phyloP scores from a whole-genome alignment of 2,797 vertebrate genomes.

The Psittacula derbiana region DNA sequence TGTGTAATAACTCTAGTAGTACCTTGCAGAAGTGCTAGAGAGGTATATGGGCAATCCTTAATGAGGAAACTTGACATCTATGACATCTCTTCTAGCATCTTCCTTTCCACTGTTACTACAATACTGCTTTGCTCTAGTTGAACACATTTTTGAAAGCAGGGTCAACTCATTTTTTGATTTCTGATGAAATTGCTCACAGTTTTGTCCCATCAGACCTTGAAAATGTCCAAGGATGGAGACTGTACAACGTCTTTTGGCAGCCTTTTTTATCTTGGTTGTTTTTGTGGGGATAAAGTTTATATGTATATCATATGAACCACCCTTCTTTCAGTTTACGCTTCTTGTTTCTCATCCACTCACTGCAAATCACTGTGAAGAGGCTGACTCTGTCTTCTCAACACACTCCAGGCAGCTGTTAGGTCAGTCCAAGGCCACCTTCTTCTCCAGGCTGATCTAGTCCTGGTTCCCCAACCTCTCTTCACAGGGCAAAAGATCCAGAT shows the following conservation, averaged over 20 bases:
- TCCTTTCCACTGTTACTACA: background rate
- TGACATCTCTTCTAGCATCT: background rate
- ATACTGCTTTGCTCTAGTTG: background rate
- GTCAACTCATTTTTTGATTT: background rate
- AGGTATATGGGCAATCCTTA: background rate
- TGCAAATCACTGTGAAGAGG: background rate
- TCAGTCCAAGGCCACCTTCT: background rate
- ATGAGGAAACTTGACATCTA: fast-evolving
- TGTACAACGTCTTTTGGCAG: background rate
- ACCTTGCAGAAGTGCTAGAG: background rate
- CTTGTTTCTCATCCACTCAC: background rate
- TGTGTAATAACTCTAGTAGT: background rate
- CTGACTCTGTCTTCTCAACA: background rate
- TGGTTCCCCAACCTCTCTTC: background rate
- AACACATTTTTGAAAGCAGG: background rate
- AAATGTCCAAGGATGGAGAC: background rate
- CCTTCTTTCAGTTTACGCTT: background rate
- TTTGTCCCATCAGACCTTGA: background rate
- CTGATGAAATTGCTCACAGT: background rate
- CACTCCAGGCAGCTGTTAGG: background rate
- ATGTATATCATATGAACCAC: background rate
- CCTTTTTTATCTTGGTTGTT: background rate
- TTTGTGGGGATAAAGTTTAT: background rate
- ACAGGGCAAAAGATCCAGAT: background rate
- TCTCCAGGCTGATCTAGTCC: background rate